Evolutionary conservation across 2,797 vertebrate genomes (phyloP), one percentile per base, ranked within the genome.

Genomic region (Xiphophorus birchmanni): DNA sequence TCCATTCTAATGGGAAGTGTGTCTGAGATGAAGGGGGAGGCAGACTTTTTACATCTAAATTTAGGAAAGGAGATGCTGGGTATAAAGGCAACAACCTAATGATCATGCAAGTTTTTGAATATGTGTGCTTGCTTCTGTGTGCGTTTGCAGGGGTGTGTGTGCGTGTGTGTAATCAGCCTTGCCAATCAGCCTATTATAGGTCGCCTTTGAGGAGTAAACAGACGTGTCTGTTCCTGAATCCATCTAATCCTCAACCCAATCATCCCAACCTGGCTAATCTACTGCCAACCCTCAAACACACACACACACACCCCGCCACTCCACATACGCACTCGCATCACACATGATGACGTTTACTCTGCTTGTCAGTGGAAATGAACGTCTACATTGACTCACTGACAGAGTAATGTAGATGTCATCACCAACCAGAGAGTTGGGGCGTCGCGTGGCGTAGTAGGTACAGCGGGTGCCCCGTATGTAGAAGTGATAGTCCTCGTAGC

Each of bases 261-360:
- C 90, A 94, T 92, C 90, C 89, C 87, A 94, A 92, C 88, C 91
- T 91, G 90, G 90, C 91, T 94, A 94, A 93, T 94, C 93, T 93
- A 91, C 81, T 60, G 7, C 82, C 29, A 4, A 76, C 60, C 71
- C 77, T 52, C 52, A 23, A 45, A 79, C 52, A 56, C 71, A 77
- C 73, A 78, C 74, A 73, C 74, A 73, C 73, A 76, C 67, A 48
- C 80, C 65, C 52, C 42, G 47, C 48, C 60, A 73, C 67, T 65
- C 65, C 83, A 67, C 35, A 40, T 18, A 67, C 35, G 5, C 37
- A 78, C 77, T 44, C 48, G 1, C 60, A 65, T 18, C 63, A 71
- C 44, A 54, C n/a, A 37, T 35, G 75, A 52, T 69, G 47, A n/a
- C 71, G 67, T 76, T 80, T 77, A 40, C 54, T 71, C 65, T 85